A percentile compares a stretch with the other conserved stretches of the same genome.
phyloP scores from a whole-genome alignment of 2,113 vertebrate species.

The Pavo muticus region DNA sequence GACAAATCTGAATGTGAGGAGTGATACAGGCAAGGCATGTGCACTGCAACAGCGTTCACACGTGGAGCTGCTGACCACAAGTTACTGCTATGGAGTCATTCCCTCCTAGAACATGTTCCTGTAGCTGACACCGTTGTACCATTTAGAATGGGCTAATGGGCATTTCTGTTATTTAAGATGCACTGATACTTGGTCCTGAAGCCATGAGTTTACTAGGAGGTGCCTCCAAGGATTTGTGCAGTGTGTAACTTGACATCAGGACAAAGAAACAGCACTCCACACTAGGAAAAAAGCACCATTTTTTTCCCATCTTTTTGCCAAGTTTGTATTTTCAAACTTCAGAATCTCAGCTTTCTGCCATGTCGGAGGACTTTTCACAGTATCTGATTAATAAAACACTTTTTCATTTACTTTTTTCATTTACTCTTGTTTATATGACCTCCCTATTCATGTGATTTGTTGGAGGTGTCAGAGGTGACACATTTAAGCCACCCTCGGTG shows the following conservation, averaged over 20 bases:
- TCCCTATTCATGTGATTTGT: constrained; percentile 20
- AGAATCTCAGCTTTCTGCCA: not conserved
- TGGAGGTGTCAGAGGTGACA: not conserved
- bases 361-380: not conserved
- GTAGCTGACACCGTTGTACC: not conserved
- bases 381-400: constrained; percentile 2
- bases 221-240: not conserved
- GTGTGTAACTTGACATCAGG: not conserved
- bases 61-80: not conserved
- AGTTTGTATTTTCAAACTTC: constrained; percentile 20
- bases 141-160: not conserved
- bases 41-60: not conserved
- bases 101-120: not conserved
- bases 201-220: not conserved
- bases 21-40: not conserved
- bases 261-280: not conserved
- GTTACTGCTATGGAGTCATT: not conserved
- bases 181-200: not conserved
- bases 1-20: not conserved
- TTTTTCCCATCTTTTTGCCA: not conserved
- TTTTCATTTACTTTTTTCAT: not conserved
- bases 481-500: not conserved
- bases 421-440: not conserved
- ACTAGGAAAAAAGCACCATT: not conserved
- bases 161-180: not conserved